These are phyloP conservation scores for Nysson spinosus DNA, from an alignment of 2,888 invertebrate species.

Conservation along the genomic window DNA sequence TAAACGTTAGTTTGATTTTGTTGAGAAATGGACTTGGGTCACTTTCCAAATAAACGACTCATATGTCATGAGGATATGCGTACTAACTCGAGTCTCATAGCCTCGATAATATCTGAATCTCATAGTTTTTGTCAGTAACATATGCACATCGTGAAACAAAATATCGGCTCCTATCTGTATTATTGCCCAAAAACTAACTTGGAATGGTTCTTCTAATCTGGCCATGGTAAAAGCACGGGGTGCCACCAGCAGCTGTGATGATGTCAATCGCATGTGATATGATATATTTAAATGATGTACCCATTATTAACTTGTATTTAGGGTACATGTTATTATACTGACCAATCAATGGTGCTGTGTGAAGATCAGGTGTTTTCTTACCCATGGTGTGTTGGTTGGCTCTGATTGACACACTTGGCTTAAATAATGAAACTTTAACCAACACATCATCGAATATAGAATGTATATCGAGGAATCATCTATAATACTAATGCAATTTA, in stretches of 20 bases:
- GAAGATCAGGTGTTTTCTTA: slow-evolving; percentile 63
- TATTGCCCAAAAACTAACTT: slow-evolving; percentile 66
- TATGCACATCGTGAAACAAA: slow-evolving; percentile 35
- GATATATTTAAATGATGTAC: slow-evolving; percentile 67
- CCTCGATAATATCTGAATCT: background rate
- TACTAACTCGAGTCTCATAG: too few relatives aligned
- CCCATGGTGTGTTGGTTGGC: slow-evolving; percentile 69
- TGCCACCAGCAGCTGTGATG: slow-evolving; percentile 65
- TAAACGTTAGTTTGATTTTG: too few relatives aligned
- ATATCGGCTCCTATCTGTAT: slow-evolving; percentile 43
- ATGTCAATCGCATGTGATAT: slow-evolving; percentile 73
- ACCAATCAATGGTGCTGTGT: slow-evolving; percentile 59
- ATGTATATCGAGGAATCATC: slow-evolving; percentile 42
- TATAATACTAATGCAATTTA: slow-evolving; percentile 14
- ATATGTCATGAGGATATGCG: too few relatives aligned
- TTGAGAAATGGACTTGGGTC: too few relatives aligned
- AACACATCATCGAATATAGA: slow-evolving; percentile 50
- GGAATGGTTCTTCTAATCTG: slow-evolving; percentile 73
- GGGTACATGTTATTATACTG: slow-evolving; percentile 62
- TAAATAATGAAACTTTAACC: slow-evolving; percentile 57
- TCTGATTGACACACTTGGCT: slow-evolving; percentile 70
- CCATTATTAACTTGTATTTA: slow-evolving; percentile 65
- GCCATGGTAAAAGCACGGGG: slow-evolving; percentile 70
- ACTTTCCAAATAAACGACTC: too few relatives aligned
- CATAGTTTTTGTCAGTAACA: slow-evolving; percentile 7